Evolutionary conservation across 2,797 vertebrate species (phyloP).

Genomic region (Bradypodion ventrale): DNA sequence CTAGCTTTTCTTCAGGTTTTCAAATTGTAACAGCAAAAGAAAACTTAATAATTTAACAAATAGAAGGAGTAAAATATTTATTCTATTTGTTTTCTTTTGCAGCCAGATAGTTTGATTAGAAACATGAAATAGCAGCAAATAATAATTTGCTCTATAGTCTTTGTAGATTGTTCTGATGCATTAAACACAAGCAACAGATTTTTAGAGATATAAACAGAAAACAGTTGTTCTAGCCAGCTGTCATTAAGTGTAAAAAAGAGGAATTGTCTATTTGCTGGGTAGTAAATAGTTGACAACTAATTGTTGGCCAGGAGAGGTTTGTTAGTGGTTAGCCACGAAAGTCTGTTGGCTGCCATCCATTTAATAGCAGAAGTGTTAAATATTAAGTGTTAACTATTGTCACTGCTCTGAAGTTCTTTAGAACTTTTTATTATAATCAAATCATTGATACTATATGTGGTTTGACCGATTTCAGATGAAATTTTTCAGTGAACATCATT

Average conservation of each 20-base stretch:
- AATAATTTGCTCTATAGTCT: background rate
- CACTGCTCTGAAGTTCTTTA: slow-evolving; percentile 17
- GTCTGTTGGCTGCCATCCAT: slow-evolving; percentile 19
- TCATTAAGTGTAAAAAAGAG: slow-evolving; percentile 52
- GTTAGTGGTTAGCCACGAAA: slow-evolving; percentile 41
- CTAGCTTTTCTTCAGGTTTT: background rate
- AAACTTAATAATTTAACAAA: background rate
- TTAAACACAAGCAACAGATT: slow-evolving; percentile 46
- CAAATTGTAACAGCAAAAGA: background rate
- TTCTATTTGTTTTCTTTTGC: background rate
- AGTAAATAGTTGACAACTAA: slow-evolving; percentile 34
- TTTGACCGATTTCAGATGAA: background rate
- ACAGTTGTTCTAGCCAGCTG: slow-evolving; percentile 62
- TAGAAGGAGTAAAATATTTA: background rate
- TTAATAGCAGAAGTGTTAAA: slow-evolving; percentile 27
- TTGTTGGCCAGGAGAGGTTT: slow-evolving; percentile 30
- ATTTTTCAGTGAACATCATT: background rate
- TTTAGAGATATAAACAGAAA: slow-evolving; percentile 48
- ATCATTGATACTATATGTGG: background rate
- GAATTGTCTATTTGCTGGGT: slow-evolving; percentile 56
- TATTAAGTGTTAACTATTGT: background rate
- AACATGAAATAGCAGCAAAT: background rate
- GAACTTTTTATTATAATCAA: background rate
- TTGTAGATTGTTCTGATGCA: slow-evolving; percentile 51
- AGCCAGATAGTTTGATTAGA: too few relatives aligned